Conservation (phyloP, 1,140 invertebrate genomes). For the Achatina immaculata region DNA sequence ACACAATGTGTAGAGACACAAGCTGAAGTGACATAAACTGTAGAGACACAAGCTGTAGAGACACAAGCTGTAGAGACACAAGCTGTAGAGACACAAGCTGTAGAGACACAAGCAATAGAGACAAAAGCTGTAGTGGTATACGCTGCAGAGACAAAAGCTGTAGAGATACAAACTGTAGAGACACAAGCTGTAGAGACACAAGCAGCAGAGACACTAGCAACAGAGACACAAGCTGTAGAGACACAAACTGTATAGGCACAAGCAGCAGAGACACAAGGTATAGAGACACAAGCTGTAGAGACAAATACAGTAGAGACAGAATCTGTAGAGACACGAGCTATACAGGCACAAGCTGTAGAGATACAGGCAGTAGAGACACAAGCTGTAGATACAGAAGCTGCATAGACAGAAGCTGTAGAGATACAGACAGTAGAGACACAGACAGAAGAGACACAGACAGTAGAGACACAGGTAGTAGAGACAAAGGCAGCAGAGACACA, state of each 20-base stretch:
- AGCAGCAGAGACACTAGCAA: neutral
- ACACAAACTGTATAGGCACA: neutral
- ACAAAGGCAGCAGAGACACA: neutral
- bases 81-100: neutral
- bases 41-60: slow-evolving; percentile 1
- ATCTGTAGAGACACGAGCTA: neutral
- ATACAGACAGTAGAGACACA: too few species aligned
- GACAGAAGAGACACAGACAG: too few species aligned
- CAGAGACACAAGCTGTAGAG: neutral
- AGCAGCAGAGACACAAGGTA: neutral
- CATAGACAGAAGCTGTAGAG: too few species aligned
- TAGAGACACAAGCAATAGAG: neutral
- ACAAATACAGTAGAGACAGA: neutral
- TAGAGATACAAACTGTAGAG: neutral
- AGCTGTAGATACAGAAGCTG: too few species aligned
- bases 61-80: slow-evolving; percentile 1
- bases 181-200: slow-evolving; percentile 1
- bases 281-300: neutral
- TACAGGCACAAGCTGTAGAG: neutral
- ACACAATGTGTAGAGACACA: neutral
- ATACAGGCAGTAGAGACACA: neutral
- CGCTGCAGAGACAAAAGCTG: neutral
- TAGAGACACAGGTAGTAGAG: too few species aligned
- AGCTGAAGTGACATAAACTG: neutral
- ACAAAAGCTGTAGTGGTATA: neutral